Base-by-base conservation (phyloP, 1,140 invertebrate genomes). In the Macrostomum lignano region DNA sequence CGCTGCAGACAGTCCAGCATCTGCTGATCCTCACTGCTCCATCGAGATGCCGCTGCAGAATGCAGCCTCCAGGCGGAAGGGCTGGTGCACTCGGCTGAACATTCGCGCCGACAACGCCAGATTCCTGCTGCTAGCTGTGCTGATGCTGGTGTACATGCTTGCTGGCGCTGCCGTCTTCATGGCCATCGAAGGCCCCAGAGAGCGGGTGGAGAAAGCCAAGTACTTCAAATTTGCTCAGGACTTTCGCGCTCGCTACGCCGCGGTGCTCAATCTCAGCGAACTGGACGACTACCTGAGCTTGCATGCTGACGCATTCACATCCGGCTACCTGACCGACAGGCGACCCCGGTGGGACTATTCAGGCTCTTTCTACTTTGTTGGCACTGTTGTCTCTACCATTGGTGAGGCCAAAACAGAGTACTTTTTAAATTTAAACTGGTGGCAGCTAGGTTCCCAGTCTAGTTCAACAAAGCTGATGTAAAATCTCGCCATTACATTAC, bases 51-150 rank as follows among this genome's bases (percentile, higher is more conserved):
- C 26, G 15, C 26, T 10, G 15, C 26, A 14, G 9, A 14, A 29
- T 14, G 19, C 19, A 17, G 26, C 25, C 21, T 19, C 25, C 26
- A 28, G 20, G 14, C 19, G 25, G 10, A 28, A 38, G 25, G 52
- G 52, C 22, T 58, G 55, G 38, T 55, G 51, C 26, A 40, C 40
- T 15, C 21, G 49, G n/a, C 44, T 64, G 10, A 48, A 56, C 35
- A 44, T 69, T 35, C 61, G 62, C 32, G 67, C 69, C 48, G 67
- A 70, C 53, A 71, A 70, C 52, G 62, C 65, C 33, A 57, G 68
- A 31, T 68, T 71, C 43, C 45, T 69, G 33, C 55, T 70, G 21
- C 57, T 70, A 31, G 65, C 65, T 33, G 38, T 66, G 25, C 61
- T 70, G n/a, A 56, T 70, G 42, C 50, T 61, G 24, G 39, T 59